phyloP scores from a whole-genome alignment of 2,888 invertebrate genomes.

The Lochmaea capreae region DNA sequence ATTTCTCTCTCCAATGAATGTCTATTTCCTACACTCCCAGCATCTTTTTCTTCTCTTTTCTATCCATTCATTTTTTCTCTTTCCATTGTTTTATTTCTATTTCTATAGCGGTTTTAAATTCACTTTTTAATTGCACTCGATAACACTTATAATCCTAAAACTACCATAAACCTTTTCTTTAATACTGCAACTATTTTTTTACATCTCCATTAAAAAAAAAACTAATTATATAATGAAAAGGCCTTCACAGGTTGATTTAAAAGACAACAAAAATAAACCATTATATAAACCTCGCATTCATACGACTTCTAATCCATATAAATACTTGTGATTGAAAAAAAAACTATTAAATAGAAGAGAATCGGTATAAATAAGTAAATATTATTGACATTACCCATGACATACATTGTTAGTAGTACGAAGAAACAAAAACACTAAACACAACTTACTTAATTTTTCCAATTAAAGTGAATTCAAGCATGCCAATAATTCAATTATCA shows the following conservation, averaged over 20 bases:
- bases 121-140: no score
- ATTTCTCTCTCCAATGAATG: no score
- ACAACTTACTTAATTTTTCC: conserved; percentile 31
- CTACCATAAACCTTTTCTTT: not conserved
- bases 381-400: conserved; percentile 38
- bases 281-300: not conserved
- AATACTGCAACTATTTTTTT: not conserved
- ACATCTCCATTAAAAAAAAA: no score
- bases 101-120: no score
- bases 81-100: no score
- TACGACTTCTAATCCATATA: conserved; percentile 6
- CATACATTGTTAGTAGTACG: conserved; percentile 29
- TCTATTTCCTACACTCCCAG: no score
- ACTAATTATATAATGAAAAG: not conserved
- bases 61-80: no score
- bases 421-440: conserved; percentile 26
- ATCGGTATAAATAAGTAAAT: conserved; percentile 13
- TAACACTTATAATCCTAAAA: no score
- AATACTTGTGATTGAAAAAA: not conserved
- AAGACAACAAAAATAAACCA: not conserved
- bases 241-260: not conserved
- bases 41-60: no score
- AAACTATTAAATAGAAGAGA: not conserved
- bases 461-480: conserved; percentile 36
- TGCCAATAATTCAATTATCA: conserved; percentile 29